Conservation (phyloP, 2,797 vertebrate genomes). For the Pseudochaenichthys georgianus region DNA sequence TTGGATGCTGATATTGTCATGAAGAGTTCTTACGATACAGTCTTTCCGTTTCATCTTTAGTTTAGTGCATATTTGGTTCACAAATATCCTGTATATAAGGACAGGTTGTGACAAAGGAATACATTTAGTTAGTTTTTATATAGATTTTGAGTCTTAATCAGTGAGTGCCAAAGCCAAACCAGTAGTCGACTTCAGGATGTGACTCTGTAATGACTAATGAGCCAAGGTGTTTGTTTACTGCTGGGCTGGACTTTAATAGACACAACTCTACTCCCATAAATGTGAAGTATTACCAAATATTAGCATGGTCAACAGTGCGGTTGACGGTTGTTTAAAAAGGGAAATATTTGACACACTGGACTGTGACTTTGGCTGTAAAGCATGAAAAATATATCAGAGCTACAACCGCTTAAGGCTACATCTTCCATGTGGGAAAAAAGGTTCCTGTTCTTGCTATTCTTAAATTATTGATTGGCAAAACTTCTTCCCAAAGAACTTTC, state of each 20-base stretch:
- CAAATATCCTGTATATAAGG: not conserved
- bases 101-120: not conserved
- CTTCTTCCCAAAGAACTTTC: not conserved
- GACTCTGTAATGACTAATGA: constrained; percentile 15
- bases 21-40: not conserved
- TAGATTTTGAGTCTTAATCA: not conserved
- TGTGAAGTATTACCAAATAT: constrained; percentile 40
- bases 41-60: constrained; percentile 17
- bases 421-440: not conserved
- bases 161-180: not conserved
- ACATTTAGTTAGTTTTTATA: not conserved
- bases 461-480: constrained; percentile 1
- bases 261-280: constrained; percentile 11
- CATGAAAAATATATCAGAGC: not conserved
- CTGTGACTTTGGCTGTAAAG: constrained; percentile 9
- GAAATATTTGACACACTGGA: constrained; percentile 37
- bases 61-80: constrained; percentile 15
- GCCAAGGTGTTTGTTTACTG: constrained; percentile 7
- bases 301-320: constrained; percentile 40
- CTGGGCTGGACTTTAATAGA: constrained; percentile 16
- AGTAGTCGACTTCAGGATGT: constrained; percentile 9
- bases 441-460: not conserved
- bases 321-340: constrained; percentile 21
- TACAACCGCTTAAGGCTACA: not conserved
- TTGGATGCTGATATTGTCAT: constrained; percentile 1